phyloP scores from a whole-genome alignment of 2,113 vertebrate species.

The Boleophthalmus pectinirostris region DNA sequence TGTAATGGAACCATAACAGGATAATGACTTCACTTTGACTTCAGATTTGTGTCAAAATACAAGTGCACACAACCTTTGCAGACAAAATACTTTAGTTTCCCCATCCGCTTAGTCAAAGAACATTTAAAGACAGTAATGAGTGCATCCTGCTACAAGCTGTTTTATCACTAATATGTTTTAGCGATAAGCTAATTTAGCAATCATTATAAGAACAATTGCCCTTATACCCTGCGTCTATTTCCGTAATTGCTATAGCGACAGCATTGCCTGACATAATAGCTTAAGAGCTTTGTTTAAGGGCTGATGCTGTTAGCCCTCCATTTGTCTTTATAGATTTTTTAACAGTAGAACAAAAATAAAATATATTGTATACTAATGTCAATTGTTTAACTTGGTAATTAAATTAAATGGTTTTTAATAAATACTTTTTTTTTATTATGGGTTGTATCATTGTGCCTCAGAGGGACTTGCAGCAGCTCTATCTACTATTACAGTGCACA shows the following conservation, averaged over 20 bases:
- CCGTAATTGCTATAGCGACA: constrained; percentile 55
- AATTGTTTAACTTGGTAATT: constrained; percentile 20
- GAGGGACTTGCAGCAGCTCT: constrained; percentile 32
- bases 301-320: constrained; percentile 36
- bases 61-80: constrained; percentile 22
- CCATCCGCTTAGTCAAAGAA: constrained; percentile 21
- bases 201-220: constrained; percentile 52
- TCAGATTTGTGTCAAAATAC: constrained; percentile 75
- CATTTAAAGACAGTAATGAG: constrained; percentile 44
- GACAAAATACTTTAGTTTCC: constrained; percentile 46
- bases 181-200: constrained; percentile 61
- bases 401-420: constrained; percentile 34
- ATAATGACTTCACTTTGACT: constrained; percentile 74
- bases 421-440: constrained; percentile 11
- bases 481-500: constrained; percentile 34
- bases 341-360: not conserved
- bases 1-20: constrained; percentile 69
- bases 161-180: constrained; percentile 54
- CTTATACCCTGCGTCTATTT: constrained; percentile 52
- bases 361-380: constrained; percentile 13
- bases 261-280: constrained; percentile 39
- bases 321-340: constrained; percentile 16
- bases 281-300: constrained; percentile 43
- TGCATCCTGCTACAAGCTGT: constrained; percentile 50
- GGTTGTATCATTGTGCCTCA: constrained; percentile 23